Base-by-base conservation (phyloP, 2,797 vertebrate genomes). In the Trichosurus vulpecula region DNA sequence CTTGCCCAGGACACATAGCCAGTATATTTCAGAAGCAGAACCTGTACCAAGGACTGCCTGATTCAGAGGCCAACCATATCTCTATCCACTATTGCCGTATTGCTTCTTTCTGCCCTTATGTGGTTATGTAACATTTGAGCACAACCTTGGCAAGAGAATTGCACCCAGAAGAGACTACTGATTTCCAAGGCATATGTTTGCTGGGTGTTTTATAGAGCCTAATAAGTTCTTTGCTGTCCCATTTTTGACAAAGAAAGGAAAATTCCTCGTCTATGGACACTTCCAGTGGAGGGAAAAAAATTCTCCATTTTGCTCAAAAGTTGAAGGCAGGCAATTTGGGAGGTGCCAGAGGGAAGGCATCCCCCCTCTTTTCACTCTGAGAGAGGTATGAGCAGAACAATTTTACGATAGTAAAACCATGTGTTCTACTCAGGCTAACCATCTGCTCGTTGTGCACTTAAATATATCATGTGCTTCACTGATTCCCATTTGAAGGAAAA, bases 381-480 rank as follows among this genome's bases (percentile, higher is more conserved):
- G 11, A 47, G 92, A 97, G 94, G 95, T 96, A 51, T 95, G 97
- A 97, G 96, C 61, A 90, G 96, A 96, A 97, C 95, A 91, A 92
- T 97, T 87, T 87, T 87, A 87, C 51, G 41, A 94, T 94, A 97
- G 92, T 96, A 93, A 87, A 96, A 55, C 94, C 97, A 97, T 97
- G 97, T 97, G 97, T 93, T 97, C 95, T 97, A 93, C 96, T 95
- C 93, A 97, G 94, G 91, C 96, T 95, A 94, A 97, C 96, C 97
- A 97, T 97, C 96, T 97, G 97, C 95, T 97, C 91, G 90, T 90
- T 97, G 66, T 92, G 56, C 92, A 95, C 95, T 96, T 98, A 98
- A 95, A 97, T 96, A 97, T 94, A 97, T 97, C 96, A 94, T 97
- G 93, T 94, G 96, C 93, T 97, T 97, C 93, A 96, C 89, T 90